Percentiles rank a stretch among this genome's conserved stretches.
phyloP scores from a whole-genome alignment of 1,140 invertebrate species.

The Meloidogyne exigua region DNA sequence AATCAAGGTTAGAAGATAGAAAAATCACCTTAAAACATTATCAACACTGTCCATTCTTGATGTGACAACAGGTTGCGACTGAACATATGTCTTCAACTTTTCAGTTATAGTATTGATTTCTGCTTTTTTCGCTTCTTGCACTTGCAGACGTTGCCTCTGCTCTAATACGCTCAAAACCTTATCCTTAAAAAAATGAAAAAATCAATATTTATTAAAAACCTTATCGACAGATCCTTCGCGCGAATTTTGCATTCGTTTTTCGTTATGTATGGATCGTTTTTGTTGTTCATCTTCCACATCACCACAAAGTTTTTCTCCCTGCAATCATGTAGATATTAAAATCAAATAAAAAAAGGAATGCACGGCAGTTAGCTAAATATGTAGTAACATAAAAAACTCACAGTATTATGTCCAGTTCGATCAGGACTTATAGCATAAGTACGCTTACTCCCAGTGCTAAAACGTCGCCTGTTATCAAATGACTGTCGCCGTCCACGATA shows the following conservation, averaged over 20 bases:
- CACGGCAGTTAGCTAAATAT: no score
- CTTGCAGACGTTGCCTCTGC: slow-evolving; percentile 7
- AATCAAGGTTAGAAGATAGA: background rate
- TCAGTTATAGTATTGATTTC: slow-evolving; percentile 11
- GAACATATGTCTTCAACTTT: slow-evolving; percentile 12
- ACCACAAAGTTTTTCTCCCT: background rate
- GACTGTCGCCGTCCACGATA: background rate
- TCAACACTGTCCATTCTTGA: background rate
- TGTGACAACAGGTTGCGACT: background rate
- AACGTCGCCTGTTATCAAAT: background rate
- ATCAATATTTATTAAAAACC: background rate
- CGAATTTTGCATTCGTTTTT: slow-evolving; percentile 8
- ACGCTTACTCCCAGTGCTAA: background rate
- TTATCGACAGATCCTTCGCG: slow-evolving; percentile 5
- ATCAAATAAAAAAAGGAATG: no score
- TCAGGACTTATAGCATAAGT: slow-evolving; percentile 7
- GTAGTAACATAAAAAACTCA: background rate
- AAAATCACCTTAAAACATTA: background rate
- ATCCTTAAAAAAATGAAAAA: slow-evolving; percentile 2
- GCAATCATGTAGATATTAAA: background rate
- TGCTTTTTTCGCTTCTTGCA: background rate
- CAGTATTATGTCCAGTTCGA: background rate
- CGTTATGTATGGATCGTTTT: background rate
- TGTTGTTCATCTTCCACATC: background rate
- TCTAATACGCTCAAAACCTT: slow-evolving; percentile 5